Conservation (phyloP, 2,113 vertebrate species). For the Nycticryphes semicollaris region DNA sequence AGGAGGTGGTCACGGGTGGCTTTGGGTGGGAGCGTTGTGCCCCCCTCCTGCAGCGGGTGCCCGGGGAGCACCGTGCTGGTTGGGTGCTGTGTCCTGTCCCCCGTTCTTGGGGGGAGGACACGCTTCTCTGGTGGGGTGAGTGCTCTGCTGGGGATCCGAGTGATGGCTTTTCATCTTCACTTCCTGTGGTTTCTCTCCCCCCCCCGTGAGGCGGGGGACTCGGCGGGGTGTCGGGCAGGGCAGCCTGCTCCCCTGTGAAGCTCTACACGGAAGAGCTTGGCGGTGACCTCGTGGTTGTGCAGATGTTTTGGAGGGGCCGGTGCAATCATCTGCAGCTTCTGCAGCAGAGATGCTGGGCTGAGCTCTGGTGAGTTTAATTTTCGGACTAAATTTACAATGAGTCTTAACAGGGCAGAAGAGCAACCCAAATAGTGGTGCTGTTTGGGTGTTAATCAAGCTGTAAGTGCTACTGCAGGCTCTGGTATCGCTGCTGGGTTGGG, state of each 20-base stretch:
- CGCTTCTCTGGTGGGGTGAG: accelerated
- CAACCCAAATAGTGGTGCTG: accelerated
- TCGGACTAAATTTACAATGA: accelerated
- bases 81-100: background rate
- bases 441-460: background rate
- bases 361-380: constrained; percentile 2
- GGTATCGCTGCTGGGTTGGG: accelerated
- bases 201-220: background rate
- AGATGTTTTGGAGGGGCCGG: background rate
- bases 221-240: background rate
- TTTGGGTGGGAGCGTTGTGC: background rate
- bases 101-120: accelerated
- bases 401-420: background rate
- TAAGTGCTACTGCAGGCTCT: background rate
- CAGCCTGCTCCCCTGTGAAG: background rate
- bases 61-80: accelerated
- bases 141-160: background rate
- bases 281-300: background rate
- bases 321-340: background rate
- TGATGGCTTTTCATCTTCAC: background rate
- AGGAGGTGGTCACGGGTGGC: accelerated
- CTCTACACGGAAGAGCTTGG: background rate
- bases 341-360: accelerated
- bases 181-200: constrained; percentile 62
- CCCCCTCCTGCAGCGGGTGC: accelerated